These are phyloP conservation scores for Antheraea assamensis DNA, from an alignment of 2,888 invertebrate species.

Conservation along the genomic window DNA sequence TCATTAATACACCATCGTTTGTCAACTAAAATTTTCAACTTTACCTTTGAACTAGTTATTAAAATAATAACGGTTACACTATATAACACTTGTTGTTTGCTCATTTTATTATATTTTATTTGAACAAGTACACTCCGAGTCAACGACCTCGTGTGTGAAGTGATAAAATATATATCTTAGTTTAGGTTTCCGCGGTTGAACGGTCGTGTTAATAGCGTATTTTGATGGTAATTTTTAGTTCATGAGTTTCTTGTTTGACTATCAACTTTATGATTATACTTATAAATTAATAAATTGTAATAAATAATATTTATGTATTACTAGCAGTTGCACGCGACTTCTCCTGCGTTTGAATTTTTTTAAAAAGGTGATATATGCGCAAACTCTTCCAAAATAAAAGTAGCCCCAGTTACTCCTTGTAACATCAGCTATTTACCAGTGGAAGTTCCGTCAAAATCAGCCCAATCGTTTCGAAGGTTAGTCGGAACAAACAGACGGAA, in stretches of 20 bases:
- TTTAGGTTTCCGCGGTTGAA: neutral
- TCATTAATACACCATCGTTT: neutral
- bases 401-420: too few relatives aligned
- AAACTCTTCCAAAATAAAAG: too few relatives aligned
- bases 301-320: neutral
- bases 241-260: neutral
- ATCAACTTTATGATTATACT: neutral
- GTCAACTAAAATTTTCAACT: neutral
- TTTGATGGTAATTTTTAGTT: neutral
- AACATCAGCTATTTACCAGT: too few relatives aligned
- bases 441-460: too few relatives aligned
- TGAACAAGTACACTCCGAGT: neutral
- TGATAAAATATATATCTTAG: neutral
- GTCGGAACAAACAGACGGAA: too few relatives aligned
- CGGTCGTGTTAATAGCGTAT: neutral
- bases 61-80: neutral
- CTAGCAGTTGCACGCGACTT: too few relatives aligned
- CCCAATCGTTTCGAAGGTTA: too few relatives aligned
- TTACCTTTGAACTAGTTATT: neutral
- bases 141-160: neutral
- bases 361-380: too few relatives aligned
- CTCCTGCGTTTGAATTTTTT: too few relatives aligned
- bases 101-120: slow-evolving; percentile 4
- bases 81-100: neutral
- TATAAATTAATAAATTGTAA: neutral